phyloP scores from a whole-genome alignment of 2,113 vertebrate species.

The Nothoprocta perdicaria region DNA sequence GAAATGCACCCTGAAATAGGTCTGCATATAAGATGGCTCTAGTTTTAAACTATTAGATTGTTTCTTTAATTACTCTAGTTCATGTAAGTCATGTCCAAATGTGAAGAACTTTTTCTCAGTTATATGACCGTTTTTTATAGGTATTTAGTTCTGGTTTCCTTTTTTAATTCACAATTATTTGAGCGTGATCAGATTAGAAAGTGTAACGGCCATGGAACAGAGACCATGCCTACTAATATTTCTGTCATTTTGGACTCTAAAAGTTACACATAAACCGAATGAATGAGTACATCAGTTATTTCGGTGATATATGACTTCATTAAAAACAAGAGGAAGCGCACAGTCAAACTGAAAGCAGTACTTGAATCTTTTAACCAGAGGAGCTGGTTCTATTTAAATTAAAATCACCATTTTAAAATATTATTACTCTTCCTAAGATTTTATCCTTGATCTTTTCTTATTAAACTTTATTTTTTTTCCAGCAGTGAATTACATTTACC shows the following conservation, averaged over 20 bases:
- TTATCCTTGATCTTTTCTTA: not conserved
- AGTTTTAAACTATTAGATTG: constrained; percentile 15
- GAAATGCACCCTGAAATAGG: constrained; percentile 53
- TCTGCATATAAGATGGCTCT: constrained; percentile 45
- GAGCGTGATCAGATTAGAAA: not conserved
- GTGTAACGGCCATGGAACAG: not conserved
- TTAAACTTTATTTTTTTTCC: constrained; percentile 11
- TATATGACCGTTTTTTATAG: not conserved
- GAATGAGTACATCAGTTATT: constrained; percentile 31
- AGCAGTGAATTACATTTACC: not conserved
- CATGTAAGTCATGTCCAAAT: constrained; percentile 14
- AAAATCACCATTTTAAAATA: not conserved
- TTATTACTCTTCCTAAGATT: not conserved
- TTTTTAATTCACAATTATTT: constrained; percentile 18
- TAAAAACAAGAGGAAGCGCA: constrained; percentile 46
- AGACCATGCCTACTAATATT: not conserved
- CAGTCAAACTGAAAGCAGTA: constrained; percentile 53
- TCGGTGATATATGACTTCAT: constrained; percentile 42
- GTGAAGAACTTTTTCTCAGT: not conserved
- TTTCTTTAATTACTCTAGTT: constrained; percentile 47
- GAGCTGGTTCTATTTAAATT: constrained; percentile 17
- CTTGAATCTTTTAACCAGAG: constrained; percentile 32
- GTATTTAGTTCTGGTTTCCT: not conserved
- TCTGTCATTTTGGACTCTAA: not conserved
- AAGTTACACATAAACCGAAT: not conserved